Percentiles rank a stretch among this genome's conserved stretches.
phyloP scores from a whole-genome alignment of 2,113 vertebrate species.

The Datnioides undecimradiatus region DNA sequence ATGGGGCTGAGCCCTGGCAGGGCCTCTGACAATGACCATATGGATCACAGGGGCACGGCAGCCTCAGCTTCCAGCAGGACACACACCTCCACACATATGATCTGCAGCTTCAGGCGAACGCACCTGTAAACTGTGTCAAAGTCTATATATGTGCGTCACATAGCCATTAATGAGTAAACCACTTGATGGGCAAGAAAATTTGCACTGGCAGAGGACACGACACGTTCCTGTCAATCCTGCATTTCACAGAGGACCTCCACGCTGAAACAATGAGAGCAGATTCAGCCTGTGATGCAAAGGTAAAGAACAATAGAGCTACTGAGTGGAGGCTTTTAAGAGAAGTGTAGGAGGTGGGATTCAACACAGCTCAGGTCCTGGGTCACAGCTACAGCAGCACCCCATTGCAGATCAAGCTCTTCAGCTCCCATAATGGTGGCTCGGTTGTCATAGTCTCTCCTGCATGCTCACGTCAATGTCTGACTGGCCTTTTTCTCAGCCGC shows the following conservation, averaged over 20 bases:
- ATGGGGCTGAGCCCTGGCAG: slow-evolving; percentile 69
- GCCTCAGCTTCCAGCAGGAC: slow-evolving; percentile 60
- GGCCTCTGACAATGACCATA: slow-evolving; percentile 78
- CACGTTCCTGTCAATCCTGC: slow-evolving; percentile 13
- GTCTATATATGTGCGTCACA: slow-evolving; percentile 9
- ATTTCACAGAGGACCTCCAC: slow-evolving; percentile 39
- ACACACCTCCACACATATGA: slow-evolving; percentile 49
- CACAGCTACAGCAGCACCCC: slow-evolving; percentile 34
- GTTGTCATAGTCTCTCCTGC: slow-evolving; percentile 29
- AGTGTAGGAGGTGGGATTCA: slow-evolving; percentile 54
- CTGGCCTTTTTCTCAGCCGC: slow-evolving; percentile 36
- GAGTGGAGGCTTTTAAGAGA: slow-evolving; percentile 50
- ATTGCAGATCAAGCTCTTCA: slow-evolving; percentile 36
- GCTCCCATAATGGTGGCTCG: slow-evolving; percentile 41
- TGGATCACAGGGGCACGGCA: slow-evolving; percentile 73
- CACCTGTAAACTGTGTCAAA: slow-evolving; percentile 54
- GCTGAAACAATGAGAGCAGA: slow-evolving; percentile 37
- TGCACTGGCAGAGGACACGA: slow-evolving; percentile 4
- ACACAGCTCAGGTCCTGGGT: slow-evolving; percentile 47
- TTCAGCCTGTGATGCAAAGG: slow-evolving; percentile 8
- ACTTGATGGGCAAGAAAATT: slow-evolving; percentile 39
- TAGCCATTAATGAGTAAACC: slow-evolving; percentile 36
- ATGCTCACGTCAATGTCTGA: slow-evolving; percentile 38
- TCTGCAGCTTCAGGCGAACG: slow-evolving; percentile 45
- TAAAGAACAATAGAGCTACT: slow-evolving; percentile 22